Conservation (phyloP, 2,888 invertebrate species). For the Podabrus alpinus region DNA sequence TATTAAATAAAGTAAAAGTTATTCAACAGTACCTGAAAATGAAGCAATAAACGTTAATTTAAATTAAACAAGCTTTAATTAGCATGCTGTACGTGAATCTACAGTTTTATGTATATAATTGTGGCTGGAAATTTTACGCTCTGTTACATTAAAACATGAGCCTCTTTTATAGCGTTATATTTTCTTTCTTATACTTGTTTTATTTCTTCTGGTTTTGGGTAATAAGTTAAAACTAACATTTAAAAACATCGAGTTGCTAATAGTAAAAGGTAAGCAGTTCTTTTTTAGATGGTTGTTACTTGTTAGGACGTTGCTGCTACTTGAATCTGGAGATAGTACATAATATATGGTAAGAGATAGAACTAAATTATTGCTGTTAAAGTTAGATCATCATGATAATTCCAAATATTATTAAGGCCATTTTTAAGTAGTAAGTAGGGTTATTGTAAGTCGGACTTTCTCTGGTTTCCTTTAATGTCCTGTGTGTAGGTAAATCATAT, state of each 20-base stretch:
- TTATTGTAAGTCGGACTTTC: too few species aligned
- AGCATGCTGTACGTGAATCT: slow-evolving; percentile 18
- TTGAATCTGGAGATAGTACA: not conserved
- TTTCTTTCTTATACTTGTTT: not conserved
- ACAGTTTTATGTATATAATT: slow-evolving; percentile 17
- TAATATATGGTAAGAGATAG: not conserved
- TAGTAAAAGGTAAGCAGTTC: not conserved
- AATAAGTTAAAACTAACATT: not conserved
- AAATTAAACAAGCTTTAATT: slow-evolving; percentile 17
- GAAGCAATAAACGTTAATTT: slow-evolving; percentile 14
- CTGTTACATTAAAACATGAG: slow-evolving; percentile 15
- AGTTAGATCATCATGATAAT: too few species aligned
- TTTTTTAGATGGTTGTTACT: not conserved
- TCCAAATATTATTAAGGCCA: too few species aligned
- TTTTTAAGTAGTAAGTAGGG: too few species aligned
- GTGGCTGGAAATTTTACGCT: slow-evolving; percentile 17
- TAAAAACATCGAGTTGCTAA: not conserved
- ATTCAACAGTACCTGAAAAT: slow-evolving; percentile 15
- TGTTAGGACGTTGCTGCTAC: not conserved
- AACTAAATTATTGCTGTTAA: not conserved
- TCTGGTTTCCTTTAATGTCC: not conserved
- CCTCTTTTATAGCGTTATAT: not conserved
- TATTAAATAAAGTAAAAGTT: slow-evolving; percentile 16
- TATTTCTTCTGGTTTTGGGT: not conserved
- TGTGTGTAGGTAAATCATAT: not conserved